Conservation (phyloP, 1,140 invertebrate species). For the Mamestra configurata region DNA sequence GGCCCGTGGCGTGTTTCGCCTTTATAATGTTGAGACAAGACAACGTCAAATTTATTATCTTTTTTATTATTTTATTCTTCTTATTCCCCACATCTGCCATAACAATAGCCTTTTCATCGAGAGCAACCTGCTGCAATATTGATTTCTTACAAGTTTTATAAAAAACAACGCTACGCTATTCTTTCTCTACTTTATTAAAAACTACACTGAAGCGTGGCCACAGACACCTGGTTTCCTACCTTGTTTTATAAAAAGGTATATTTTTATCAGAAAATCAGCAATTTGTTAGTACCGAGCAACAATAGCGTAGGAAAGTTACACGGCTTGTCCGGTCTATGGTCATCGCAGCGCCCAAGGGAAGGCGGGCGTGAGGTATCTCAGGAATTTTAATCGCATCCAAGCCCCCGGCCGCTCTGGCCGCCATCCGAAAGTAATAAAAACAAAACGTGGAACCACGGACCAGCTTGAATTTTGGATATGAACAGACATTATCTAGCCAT, state of each 20-base stretch:
- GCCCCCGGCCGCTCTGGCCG: slow-evolving; percentile 66
- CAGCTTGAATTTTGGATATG: slow-evolving; percentile 71
- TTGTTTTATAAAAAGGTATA: slow-evolving; percentile 47
- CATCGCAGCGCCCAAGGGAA: slow-evolving; percentile 59
- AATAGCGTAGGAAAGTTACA: slow-evolving; percentile 53
- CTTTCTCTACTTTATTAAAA: neutral
- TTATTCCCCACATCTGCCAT: neutral
- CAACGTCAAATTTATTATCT: neutral
- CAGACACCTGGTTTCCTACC: slow-evolving; percentile 37
- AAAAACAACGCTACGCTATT: neutral
- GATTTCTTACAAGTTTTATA: neutral
- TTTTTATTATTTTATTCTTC: neutral
- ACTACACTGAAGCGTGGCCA: slow-evolving; percentile 20
- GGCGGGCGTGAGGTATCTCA: slow-evolving; percentile 78
- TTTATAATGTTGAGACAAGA: slow-evolving; percentile 55
- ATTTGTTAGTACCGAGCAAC: slow-evolving; percentile 54
- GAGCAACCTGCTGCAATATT: neutral
- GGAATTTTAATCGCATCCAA: slow-evolving; percentile 86
- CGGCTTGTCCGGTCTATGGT: slow-evolving; percentile 52
- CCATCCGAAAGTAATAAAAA: slow-evolving; percentile 73
- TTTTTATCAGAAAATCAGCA: slow-evolving; percentile 54
- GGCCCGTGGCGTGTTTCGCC: slow-evolving; percentile 53
- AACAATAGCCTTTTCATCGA: neutral
- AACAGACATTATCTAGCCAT: slow-evolving; percentile 66
- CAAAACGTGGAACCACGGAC: slow-evolving; percentile 60